These are phyloP conservation scores for Aporophyla lueneburgensis DNA, from an alignment of 2,888 invertebrate species.

Conservation along the genomic window DNA sequence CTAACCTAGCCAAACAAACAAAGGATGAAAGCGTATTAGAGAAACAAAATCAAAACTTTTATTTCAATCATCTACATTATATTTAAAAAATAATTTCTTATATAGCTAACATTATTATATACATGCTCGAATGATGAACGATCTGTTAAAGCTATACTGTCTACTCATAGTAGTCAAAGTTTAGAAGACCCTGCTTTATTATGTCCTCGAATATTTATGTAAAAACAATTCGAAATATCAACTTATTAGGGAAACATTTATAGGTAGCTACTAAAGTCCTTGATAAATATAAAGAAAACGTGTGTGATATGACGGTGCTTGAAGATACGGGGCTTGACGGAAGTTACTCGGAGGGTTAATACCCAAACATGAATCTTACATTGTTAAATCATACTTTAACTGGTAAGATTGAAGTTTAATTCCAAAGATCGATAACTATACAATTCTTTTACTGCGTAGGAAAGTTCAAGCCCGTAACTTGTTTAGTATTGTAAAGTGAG, in stretches of 20 bases:
- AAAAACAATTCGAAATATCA: constrained; percentile 8
- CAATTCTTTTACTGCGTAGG: not conserved
- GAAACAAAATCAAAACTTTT: constrained; percentile 29
- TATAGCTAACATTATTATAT: constrained; percentile 1
- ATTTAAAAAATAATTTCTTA: not conserved
- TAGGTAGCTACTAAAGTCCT: constrained; percentile 22
- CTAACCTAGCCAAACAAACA: constrained; percentile 60
- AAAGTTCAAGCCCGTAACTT: constrained; percentile 1
- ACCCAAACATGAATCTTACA: constrained; percentile 24
- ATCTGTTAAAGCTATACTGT: constrained; percentile 30
- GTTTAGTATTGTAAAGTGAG: constrained; percentile 15
- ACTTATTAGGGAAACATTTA: constrained; percentile 10
- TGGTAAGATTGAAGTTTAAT: not conserved
- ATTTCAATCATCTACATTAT: not conserved
- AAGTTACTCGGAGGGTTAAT: not conserved
- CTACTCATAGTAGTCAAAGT: constrained; percentile 7
- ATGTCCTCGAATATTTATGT: constrained; percentile 14
- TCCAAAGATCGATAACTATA: constrained; percentile 3
- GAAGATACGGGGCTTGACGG: not conserved
- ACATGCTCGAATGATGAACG: constrained; percentile 40
- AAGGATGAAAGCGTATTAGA: constrained; percentile 8
- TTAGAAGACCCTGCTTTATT: not conserved
- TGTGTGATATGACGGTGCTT: constrained; percentile 44
- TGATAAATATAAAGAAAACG: not conserved
- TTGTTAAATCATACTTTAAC: constrained; percentile 4